Conservation (phyloP, 2,888 invertebrate genomes). For the Dasypogon diadema region DNA sequence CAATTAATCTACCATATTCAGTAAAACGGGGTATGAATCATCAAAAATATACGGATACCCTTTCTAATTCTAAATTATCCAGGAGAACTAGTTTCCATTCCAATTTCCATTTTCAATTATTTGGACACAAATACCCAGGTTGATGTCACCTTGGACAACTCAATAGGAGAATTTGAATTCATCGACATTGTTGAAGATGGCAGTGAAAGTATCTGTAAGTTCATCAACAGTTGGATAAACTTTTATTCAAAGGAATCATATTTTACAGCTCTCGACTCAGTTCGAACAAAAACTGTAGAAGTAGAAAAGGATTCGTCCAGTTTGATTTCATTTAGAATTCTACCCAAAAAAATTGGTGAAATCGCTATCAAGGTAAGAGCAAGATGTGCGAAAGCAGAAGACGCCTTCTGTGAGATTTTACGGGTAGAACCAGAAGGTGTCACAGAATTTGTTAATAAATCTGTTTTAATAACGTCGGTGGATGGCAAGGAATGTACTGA, state of each 20-base stretch:
- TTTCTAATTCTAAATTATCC: no score
- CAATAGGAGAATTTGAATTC: slow-evolving; percentile 83
- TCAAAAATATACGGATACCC: not conserved
- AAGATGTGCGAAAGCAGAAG: slow-evolving; percentile 83
- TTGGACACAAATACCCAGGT: slow-evolving; percentile 82
- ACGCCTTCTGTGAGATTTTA: slow-evolving; percentile 80
- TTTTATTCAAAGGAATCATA: no score
- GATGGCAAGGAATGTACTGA: slow-evolving; percentile 70
- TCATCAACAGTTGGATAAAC: slow-evolving; percentile 2
- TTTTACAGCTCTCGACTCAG: slow-evolving; percentile 60
- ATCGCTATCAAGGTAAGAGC: slow-evolving; percentile 83
- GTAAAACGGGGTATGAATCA: slow-evolving; percentile 82
- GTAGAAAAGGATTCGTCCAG: slow-evolving; percentile 80
- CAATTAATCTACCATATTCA: slow-evolving; percentile 88
- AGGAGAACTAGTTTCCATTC: slow-evolving; percentile 85
- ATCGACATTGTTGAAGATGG: slow-evolving; percentile 80
- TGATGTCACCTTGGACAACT: slow-evolving; percentile 86
- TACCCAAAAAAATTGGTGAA: slow-evolving; percentile 78
- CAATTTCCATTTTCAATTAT: slow-evolving; percentile 91
- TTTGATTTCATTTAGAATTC: slow-evolving; percentile 87
- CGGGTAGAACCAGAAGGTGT: slow-evolving; percentile 86
- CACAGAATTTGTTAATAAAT: slow-evolving; percentile 79
- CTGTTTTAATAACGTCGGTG: slow-evolving; percentile 79
- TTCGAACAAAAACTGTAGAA: slow-evolving; percentile 68
- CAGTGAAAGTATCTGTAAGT: slow-evolving; percentile 70